Conservation (phyloP, 1,140 invertebrate genomes). For the Tetramorium simillimum region DNA sequence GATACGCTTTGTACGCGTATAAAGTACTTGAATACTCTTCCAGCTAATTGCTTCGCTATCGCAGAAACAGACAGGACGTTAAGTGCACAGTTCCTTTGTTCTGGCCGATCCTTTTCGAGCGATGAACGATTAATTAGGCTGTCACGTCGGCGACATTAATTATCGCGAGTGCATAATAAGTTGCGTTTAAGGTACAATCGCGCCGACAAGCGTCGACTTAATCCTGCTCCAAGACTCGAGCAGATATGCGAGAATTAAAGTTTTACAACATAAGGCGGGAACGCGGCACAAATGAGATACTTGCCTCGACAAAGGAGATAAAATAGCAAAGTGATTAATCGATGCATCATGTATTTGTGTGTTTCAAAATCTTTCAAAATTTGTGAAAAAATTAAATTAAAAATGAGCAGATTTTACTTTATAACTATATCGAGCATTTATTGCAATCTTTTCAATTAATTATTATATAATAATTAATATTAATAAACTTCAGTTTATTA, state of each 20-base stretch:
- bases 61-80: constrained; percentile 32
- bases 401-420: not conserved
- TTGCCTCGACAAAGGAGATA: not conserved
- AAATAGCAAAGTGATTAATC: not conserved
- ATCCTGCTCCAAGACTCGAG: not conserved
- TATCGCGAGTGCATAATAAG: constrained; percentile 50
- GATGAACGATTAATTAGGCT: constrained; percentile 56
- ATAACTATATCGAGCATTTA: not conserved
- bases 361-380: not conserved
- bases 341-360: not conserved
- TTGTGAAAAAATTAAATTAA: not conserved
- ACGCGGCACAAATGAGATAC: not conserved
- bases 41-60: constrained; percentile 24
- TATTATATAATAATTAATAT: not conserved
- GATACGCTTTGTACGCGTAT: not conserved
- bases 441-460: not conserved
- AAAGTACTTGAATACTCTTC: constrained; percentile 3
- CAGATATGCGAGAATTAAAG: constrained; percentile 3
- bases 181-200: constrained; percentile 46
- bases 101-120: constrained; percentile 34
- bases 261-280: not conserved
- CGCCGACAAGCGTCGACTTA: constrained; percentile 22
- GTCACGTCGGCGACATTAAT: constrained; percentile 50
- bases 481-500: not conserved
- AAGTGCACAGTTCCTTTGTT: constrained; percentile 45